Evolutionary conservation across 2,113 vertebrate species (phyloP).

Genomic region (Notiomystis cincta): DNA sequence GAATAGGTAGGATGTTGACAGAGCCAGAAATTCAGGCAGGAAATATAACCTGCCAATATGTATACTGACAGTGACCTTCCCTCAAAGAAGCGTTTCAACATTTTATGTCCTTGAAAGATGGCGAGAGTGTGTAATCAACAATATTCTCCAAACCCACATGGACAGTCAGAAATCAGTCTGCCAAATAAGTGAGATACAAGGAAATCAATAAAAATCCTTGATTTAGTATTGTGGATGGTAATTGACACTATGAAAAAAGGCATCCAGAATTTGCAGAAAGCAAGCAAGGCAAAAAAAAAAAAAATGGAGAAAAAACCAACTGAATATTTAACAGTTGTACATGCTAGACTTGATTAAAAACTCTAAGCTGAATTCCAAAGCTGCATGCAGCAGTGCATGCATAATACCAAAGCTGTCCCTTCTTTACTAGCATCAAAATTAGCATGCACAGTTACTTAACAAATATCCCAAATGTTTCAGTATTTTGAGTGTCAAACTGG

Average conservation of each 20-base stretch:
- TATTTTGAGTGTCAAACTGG: not conserved
- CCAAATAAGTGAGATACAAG: fast-evolving
- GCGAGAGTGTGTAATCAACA: not conserved
- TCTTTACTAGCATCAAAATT: not conserved
- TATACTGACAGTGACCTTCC: not conserved
- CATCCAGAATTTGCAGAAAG: not conserved
- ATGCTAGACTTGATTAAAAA: not conserved
- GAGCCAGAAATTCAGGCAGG: not conserved
- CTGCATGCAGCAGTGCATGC: not conserved
- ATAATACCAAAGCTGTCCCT: not conserved
- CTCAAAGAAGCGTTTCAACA: not conserved
- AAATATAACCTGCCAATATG: not conserved
- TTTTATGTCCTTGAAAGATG: not conserved
- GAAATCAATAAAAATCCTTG: not conserved
- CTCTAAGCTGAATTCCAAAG: not conserved
- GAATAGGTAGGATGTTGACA: not conserved
- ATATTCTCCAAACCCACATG: not conserved
- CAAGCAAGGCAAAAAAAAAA: not conserved
- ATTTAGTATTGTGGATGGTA: not conserved
- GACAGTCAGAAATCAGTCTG: not conserved
- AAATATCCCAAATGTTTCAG: not conserved
- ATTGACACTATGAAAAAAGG: not conserved
- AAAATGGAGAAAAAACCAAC: not conserved
- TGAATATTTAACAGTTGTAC: not conserved
- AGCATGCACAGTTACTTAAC: not conserved